Base-by-base conservation (phyloP, 2,888 invertebrate genomes). In the Philereme transversata region DNA sequence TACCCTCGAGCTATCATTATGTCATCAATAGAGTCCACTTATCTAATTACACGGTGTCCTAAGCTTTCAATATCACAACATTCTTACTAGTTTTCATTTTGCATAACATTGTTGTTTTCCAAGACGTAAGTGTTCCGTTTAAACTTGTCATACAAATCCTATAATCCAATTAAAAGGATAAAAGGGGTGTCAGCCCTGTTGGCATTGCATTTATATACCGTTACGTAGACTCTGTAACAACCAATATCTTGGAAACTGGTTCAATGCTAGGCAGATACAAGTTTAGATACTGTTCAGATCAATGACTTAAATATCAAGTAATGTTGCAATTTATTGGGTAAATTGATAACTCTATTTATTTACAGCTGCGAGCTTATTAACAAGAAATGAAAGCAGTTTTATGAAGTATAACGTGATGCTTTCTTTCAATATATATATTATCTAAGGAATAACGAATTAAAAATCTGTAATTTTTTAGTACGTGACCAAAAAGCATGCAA, bases 171-270 rank as follows among this genome's bases (percentile, higher is more conserved):
- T 60, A 63, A 53, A 56, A 48, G 10, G 40, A 47, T 44, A 60
- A 46, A 54, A 44, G 44, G 40, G 50, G 69, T 62, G 69, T 61
- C 67, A 70, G 56, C 67, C 67, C 69, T 70, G 60, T 44, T 56
- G 58, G 55, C 51, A 58, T 61, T 56, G 67, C 64, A 62, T 65
- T 66, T 57, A 56, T 65, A 54, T 78, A 81, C 83, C 83, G 83
- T 83, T 83, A 84, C 72, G 70, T 58, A 60, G 67, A 69, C 74
- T 78, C 64, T 22, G 61, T 67, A 65, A 69, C 67, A 68, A 70
- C 72, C 68, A 70, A 73, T 74, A 79, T 79, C 77, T 75, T 69
- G 75, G 72, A 77, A 84, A 86, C 86, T 84, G 84, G 86, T 86
- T 78, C 81, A 82, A 76, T 78, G 80, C 75, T 78, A 78, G 75